phyloP scores from a whole-genome alignment of 1,140 invertebrate genomes.

The Solenopsis fugax region DNA sequence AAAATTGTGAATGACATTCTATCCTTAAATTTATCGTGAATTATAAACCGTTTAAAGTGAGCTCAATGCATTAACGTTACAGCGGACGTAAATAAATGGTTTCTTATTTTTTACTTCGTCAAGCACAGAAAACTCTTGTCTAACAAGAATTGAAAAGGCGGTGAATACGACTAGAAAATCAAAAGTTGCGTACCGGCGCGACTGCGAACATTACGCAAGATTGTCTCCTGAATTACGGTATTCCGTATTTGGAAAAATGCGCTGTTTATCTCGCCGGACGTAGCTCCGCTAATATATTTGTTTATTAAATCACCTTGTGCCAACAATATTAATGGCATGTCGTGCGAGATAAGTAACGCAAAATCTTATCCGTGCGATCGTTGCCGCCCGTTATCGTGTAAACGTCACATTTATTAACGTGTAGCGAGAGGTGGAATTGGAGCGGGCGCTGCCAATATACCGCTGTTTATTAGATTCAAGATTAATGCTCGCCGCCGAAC shows the following conservation, averaged over 20 bases:
- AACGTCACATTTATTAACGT: conserved; percentile 58
- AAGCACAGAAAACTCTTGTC: neutral
- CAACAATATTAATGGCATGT: neutral
- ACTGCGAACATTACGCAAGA: neutral
- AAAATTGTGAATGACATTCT: neutral
- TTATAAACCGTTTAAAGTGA: neutral
- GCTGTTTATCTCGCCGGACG: neutral
- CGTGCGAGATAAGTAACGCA: conserved; percentile 16
- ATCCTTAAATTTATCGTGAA: neutral
- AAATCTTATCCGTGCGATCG: conserved; percentile 28
- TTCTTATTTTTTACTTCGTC: neutral
- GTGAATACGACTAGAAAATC: neutral
- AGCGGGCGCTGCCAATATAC: conserved; percentile 52
- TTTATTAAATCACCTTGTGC: conserved; percentile 47
- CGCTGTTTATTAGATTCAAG: conserved; percentile 50
- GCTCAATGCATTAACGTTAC: neutral
- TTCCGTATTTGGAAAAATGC: neutral
- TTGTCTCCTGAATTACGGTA: neutral
- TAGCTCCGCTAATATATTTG: neutral
- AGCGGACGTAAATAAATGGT: neutral
- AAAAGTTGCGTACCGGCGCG: neutral
- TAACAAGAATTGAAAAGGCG: neutral
- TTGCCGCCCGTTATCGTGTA: conserved; percentile 22
- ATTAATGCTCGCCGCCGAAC: conserved; percentile 23
- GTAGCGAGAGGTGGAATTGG: conserved; percentile 17